Evolutionary conservation across 2,797 vertebrate genomes (phyloP).

Genomic region (Alcedo atthis): DNA sequence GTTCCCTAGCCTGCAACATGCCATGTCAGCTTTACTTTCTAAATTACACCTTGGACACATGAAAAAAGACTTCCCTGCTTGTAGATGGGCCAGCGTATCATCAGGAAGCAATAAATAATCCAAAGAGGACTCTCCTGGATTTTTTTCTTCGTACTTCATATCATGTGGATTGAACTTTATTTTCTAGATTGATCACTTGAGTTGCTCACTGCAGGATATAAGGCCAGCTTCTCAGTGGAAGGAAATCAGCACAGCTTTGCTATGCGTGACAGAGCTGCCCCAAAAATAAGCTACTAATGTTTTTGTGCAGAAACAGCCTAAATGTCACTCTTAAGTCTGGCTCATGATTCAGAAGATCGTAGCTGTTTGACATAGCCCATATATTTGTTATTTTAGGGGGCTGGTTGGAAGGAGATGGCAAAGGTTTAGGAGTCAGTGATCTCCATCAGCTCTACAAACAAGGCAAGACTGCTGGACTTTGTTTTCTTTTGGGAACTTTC

Average conservation of each 20-base stretch:
- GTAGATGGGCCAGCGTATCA: background rate
- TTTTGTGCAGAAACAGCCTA: slow-evolving; percentile 10
- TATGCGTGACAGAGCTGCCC: background rate
- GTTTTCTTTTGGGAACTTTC: slow-evolving; percentile 62
- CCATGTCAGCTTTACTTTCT: background rate
- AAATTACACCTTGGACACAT: background rate
- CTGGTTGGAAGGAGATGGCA: slow-evolving; percentile 41
- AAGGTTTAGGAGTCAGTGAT: slow-evolving; percentile 62
- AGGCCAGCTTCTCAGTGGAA: background rate
- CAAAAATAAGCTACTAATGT: background rate
- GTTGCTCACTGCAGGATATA: fast-evolving
- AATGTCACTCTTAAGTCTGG: slow-evolving; percentile 16
- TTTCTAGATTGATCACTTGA: background rate
- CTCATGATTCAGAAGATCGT: background rate
- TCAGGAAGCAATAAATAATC: background rate
- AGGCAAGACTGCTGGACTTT: slow-evolving; percentile 52
- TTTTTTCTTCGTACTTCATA: background rate
- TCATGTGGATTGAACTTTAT: background rate
- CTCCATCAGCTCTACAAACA: slow-evolving; percentile 65
- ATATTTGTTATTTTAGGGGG: slow-evolving; percentile 50
- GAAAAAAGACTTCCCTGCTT: background rate
- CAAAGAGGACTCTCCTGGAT: background rate
- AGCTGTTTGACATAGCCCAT: slow-evolving; percentile 49
- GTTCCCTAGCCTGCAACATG: background rate
- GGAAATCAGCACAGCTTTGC: background rate